A percentile compares a stretch with the other conserved stretches of the same genome.
Evolutionary conservation across 64 coral and sea anemone genomes (phyloP).

Genomic region (Pachyseris speciosa): DNA sequence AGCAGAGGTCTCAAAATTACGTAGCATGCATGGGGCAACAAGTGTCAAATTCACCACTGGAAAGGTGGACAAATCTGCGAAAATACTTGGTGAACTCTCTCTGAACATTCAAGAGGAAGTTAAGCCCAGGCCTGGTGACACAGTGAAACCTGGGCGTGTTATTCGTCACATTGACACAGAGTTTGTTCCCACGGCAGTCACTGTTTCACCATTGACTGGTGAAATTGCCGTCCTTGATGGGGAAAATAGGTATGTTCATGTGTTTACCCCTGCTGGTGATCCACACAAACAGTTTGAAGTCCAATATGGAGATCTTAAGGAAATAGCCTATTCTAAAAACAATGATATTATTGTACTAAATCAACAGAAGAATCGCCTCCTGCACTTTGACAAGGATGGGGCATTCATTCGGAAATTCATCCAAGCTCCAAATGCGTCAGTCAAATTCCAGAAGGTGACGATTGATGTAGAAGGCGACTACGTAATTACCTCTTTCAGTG

Average conservation of each 20-base stretch:
- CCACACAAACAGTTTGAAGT: neutral
- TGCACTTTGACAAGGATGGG: conserved; percentile 35
- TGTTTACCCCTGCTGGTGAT: conserved; percentile 16
- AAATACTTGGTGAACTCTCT: conserved; percentile 9
- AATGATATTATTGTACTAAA: conserved; percentile 26
- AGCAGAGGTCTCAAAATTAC: neutral
- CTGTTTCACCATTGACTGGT: conserved; percentile 2
- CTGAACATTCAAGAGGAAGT: neutral
- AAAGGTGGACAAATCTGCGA: neutral
- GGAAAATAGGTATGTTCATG: conserved; percentile 31
- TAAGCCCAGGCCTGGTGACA: neutral
- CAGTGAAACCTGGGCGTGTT: neutral
- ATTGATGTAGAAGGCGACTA: neutral
- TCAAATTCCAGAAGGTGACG: conserved; percentile 30
- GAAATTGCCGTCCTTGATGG: conserved; percentile 43
- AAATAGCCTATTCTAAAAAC: conserved; percentile 8
- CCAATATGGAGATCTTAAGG: conserved; percentile 10
- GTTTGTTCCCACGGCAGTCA: neutral
- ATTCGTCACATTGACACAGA: conserved; percentile 26
- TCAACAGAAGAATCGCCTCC: conserved; percentile 17
- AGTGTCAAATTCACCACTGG: neutral
- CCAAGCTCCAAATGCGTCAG: neutral
- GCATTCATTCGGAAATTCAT: conserved; percentile 22
- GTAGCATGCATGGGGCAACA: neutral
- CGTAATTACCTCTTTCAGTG: neutral